These are phyloP conservation scores for Stomatorhinus walkeri DNA, from an alignment of 2,797 vertebrate species.

Conservation along the genomic window DNA sequence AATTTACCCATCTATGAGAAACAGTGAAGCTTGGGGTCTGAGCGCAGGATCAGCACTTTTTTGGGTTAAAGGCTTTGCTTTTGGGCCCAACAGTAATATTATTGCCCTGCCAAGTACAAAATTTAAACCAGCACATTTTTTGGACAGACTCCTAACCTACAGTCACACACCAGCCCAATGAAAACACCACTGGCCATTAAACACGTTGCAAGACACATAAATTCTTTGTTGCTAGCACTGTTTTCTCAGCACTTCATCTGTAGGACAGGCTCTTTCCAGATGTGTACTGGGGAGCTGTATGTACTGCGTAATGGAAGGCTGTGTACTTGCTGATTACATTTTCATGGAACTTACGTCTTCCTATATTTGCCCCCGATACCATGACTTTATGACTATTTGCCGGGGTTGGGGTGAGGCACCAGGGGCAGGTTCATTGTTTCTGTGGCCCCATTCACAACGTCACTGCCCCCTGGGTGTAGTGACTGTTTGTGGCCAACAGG, in stretches of 20 bases:
- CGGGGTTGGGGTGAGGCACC: background rate
- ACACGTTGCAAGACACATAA: background rate
- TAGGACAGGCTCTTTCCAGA: background rate
- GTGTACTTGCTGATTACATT: background rate
- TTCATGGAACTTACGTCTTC: background rate
- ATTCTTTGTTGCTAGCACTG: background rate
- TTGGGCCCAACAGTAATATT: background rate
- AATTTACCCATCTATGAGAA: background rate
- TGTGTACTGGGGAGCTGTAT: background rate
- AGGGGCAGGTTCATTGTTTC: background rate
- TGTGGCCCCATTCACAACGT: background rate
- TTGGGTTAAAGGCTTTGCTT: background rate
- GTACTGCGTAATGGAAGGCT: background rate
- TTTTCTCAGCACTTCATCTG: background rate
- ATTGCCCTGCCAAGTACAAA: background rate
- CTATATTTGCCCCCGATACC: background rate
- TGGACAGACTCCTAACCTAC: background rate
- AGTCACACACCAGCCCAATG: background rate
- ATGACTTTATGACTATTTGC: background rate
- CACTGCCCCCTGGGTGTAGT: background rate
- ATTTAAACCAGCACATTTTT: background rate
- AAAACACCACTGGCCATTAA: background rate
- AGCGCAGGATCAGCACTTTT: background rate
- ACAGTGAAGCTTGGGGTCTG: background rate
- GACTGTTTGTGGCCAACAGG: background rate